Base-by-base conservation (phyloP, 1,140 invertebrate genomes). In the Pseudomyrmex cubaensis region DNA sequence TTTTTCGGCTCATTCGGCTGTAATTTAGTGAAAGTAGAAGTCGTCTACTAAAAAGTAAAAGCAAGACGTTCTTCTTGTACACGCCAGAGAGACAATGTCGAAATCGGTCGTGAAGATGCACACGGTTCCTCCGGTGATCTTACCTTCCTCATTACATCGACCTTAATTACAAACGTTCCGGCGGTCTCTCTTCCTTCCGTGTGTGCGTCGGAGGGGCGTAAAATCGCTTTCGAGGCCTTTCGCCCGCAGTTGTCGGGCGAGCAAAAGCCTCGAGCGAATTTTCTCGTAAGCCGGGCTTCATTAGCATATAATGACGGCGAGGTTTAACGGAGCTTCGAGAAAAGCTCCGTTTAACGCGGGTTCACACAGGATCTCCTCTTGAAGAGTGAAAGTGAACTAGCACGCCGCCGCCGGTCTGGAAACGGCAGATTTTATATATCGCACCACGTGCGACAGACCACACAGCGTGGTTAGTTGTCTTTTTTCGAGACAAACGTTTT, bases 361-460 rank as follows among this genome's bases (percentile, higher is more conserved):
- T 70, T 46, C 22, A 12, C 3, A 52, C 35, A 48, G n/a, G 35
- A 35, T 35, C 35, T 57, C 35, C 73, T 54, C 17, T 56, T 10
- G 69, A 46, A 87, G 48, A 77, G 87, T 88, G 87, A 88, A 88
- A 88, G 86, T 88, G 2, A 52, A n/a, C 48, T 82, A 8, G 44
- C 12, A 25, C 22, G 13, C 17, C 64, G 50, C 17, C 22, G 13
- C 17, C 64, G 50, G n/a, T 46, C 10, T 1, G 48, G 52, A 61
- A 17, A 9, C 1, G 17, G n/a, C 9, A 1, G 13, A 8, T 86
- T 35, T 35, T 35, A 76, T 86, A 86, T 83, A 73, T 59, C 46
- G 1, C 54, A 20, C 9, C 2, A 0, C 0, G 5, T 20, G 50
- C 15, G 4, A 10, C 35, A 72, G 46, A 67, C 1, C 35, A 52